These are phyloP conservation scores for Pomacea canaliculata DNA, from an alignment of 2,888 invertebrate species.

Conservation along the genomic window DNA sequence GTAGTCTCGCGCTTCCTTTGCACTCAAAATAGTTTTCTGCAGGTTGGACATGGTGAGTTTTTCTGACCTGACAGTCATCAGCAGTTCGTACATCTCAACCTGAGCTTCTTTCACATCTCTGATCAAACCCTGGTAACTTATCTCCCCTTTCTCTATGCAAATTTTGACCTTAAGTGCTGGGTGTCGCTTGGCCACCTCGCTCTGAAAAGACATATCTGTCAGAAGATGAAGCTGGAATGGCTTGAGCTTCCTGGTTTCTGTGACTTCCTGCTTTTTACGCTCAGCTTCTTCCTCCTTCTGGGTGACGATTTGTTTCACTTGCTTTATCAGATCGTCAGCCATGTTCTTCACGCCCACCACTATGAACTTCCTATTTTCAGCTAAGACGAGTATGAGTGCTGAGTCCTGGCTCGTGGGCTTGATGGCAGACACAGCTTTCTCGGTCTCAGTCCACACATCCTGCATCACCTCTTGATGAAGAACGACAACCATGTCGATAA, in stretches of 20 bases:
- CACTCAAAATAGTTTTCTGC: constrained; percentile 8
- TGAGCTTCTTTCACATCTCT: constrained; percentile 16
- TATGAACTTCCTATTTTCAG: constrained; percentile 9
- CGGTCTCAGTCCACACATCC: constrained; percentile 24
- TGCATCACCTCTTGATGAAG: neutral
- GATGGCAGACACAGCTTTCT: neutral
- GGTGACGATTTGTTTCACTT: constrained; percentile 1
- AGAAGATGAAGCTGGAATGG: constrained; percentile 18
- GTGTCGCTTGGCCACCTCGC: constrained; percentile 11
- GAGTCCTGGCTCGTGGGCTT: neutral
- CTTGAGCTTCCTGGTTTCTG: constrained; percentile 12
- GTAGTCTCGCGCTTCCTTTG: constrained; percentile 9
- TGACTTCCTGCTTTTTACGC: constrained; percentile 22
- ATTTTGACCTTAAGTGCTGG: constrained; percentile 15
- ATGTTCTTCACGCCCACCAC: constrained; percentile 21
- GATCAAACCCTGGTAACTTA: constrained; percentile 22
- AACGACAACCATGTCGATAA: constrained; percentile 3
- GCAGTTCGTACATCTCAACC: constrained; percentile 22
- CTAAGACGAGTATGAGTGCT: neutral
- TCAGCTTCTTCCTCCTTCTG: constrained; percentile 15
- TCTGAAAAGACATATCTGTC: constrained; percentile 13
- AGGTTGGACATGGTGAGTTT: constrained; percentile 11
- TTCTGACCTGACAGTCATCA: neutral
- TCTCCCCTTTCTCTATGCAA: neutral
- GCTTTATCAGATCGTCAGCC: neutral